These are phyloP conservation scores for Psittacus erithacus DNA, from an alignment of 2,113 vertebrate species.

Conservation along the genomic window DNA sequence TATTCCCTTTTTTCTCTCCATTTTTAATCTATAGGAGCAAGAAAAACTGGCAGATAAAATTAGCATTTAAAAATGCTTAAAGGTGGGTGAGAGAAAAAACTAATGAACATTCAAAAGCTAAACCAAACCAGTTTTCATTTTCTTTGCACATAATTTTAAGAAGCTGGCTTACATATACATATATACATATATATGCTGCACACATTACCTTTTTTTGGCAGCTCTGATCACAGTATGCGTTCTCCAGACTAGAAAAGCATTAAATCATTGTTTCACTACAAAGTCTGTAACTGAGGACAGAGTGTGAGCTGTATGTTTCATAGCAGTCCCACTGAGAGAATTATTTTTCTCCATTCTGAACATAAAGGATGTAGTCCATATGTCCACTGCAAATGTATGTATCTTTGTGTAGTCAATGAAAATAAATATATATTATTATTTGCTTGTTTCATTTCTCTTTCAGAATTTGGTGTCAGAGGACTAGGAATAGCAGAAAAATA, in stretches of 20 bases:
- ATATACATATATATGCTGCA: neutral
- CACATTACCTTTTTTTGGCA: neutral
- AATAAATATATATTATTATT: neutral
- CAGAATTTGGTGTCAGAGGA: neutral
- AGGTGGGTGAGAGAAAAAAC: neutral
- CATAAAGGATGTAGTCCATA: neutral
- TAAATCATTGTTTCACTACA: slow-evolving; percentile 9
- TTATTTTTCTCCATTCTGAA: neutral
- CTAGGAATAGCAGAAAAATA: neutral
- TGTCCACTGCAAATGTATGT: neutral
- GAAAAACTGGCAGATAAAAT: neutral
- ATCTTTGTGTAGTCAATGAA: neutral
- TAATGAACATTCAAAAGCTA: neutral
- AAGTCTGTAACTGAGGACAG: neutral
- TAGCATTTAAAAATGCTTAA: neutral
- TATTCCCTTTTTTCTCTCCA: neutral
- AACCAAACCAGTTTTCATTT: neutral
- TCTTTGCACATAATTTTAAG: neutral
- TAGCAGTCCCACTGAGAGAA: neutral
- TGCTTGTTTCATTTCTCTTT: neutral
- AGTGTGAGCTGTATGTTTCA: neutral
- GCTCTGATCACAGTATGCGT: neutral
- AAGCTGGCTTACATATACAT: neutral
- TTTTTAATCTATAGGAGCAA: neutral
- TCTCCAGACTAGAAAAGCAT: slow-evolving; percentile 7